Evolutionary conservation across 2,113 vertebrate species (phyloP).

Genomic region (Prinia subflava): DNA sequence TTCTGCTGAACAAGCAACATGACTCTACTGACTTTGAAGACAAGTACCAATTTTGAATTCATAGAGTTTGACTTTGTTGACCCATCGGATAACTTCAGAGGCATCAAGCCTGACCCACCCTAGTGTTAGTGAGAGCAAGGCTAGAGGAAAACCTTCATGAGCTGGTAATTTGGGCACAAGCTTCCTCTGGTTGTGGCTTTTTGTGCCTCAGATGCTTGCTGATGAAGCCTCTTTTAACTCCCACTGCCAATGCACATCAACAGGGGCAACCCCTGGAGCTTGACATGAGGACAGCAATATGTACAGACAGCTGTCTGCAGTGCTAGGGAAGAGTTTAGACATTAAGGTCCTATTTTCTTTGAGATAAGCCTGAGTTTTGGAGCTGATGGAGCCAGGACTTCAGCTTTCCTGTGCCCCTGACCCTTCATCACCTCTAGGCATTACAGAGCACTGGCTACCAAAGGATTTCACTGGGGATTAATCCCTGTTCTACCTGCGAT

Average conservation of each 20-base stretch:
- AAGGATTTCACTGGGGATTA: not conserved
- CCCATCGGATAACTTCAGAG: not conserved
- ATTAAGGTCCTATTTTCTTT: not conserved
- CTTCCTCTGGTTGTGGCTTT: not conserved
- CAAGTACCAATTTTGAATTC: not conserved
- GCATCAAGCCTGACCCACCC: not conserved
- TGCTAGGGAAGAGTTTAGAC: not conserved
- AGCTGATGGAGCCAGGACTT: not conserved
- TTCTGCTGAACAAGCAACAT: not conserved
- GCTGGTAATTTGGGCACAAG: not conserved
- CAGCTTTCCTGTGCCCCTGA: not conserved
- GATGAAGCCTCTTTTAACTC: not conserved
- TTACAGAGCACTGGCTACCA: not conserved
- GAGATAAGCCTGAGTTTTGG: not conserved
- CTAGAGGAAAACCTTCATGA: not conserved
- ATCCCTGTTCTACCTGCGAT: not conserved
- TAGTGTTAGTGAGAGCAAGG: not conserved
- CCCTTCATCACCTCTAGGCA: not conserved
- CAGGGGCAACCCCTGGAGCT: rapidly evolving
- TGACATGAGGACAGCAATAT: not conserved
- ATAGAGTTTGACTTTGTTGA: not conserved
- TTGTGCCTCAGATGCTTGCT: not conserved
- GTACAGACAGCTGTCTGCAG: not conserved
- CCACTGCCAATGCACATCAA: not conserved
- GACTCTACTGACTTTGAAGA: not conserved